Evolutionary conservation across 1,140 invertebrate genomes (phyloP), one percentile per base, ranked within the genome.

Genomic region (Drosophila jambulina): DNA sequence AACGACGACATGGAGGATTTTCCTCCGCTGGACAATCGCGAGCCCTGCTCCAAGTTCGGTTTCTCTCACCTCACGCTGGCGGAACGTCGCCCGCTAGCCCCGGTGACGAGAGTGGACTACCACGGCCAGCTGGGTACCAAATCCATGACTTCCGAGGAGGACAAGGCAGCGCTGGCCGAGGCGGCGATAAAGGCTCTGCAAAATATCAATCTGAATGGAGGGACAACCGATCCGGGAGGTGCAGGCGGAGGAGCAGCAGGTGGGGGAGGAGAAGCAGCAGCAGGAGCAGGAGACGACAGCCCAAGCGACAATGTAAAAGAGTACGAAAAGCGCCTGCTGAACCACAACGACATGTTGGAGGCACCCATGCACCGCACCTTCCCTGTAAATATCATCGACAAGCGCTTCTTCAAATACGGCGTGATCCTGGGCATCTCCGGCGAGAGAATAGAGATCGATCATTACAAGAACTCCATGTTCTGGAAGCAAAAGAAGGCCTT

Each of bases 1-100:
- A 98, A 99, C 93, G 98, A 98, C n/a, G 98, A 99, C 93, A 97
- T 99, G 40, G 95, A 95, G 93, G 98, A 98, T 81, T 99, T 99
- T 92, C 98, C 98, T 2, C 96, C 96, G 80, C 94, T 99, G 5
- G 98, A 99, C 92, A 95, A 95, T 13, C 95, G 95, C 80, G 98
- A 99, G 93, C 95, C 95, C 19, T 96, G 99, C 74, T 96, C 96
- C 4, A 99, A 99, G 93, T 99, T 98, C 94, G 97, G 97, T 32
- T 99, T 99, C 93, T 95, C 95, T 10, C 96, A 96, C 81, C 94
- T 99, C 36, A 98, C 97, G n/a, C 93, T 99, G 23, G 96, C 98
- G 12, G 96, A 98, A 93, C 94, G 94, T 3, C 60, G 82, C 2
- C 85, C 82, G 1, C 23, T 90, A 51, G 83, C 83, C 8, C 74